Conservation (phyloP, 2,888 invertebrate species). For the Dexiosoma caninum region DNA sequence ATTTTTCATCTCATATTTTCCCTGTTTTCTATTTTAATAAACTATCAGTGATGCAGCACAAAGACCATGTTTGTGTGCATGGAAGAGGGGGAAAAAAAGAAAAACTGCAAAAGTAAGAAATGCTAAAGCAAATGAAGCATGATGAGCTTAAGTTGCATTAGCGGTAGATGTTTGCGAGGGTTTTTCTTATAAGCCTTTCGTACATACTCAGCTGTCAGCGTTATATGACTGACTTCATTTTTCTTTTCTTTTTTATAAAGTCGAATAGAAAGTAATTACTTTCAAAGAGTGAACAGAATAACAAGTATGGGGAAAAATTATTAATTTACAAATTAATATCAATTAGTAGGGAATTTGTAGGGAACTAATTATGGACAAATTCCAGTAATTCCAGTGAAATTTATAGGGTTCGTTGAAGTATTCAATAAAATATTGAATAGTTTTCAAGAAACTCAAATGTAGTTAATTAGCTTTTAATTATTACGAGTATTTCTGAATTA, state of each 20-base stretch:
- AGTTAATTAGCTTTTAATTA: no score
- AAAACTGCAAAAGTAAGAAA: conserved; percentile 21
- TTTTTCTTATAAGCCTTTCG: conserved; percentile 24
- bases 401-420: no score
- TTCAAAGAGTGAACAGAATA: background rate
- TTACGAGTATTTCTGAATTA: no score
- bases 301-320: background rate
- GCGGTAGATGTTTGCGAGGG: conserved; percentile 31
- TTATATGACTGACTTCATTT: no score
- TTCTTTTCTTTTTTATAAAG: background rate
- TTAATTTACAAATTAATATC: conserved; percentile 23
- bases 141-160: conserved; percentile 62
- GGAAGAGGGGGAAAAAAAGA: background rate
- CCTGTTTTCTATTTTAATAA: conserved; percentile 28
- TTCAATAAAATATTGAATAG: no score
- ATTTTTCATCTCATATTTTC: conserved; percentile 15
- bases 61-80: background rate
- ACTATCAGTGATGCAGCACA: conserved; percentile 7
- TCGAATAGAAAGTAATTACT: background rate
- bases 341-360: conserved; percentile 5
- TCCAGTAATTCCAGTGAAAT: no score
- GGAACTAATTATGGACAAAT: no score
- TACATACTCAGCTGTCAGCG: background rate
- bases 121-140: conserved; percentile 58
- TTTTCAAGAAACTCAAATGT: no score